Evolutionary conservation across 2,797 vertebrate species (phyloP), one percentile per base, ranked within the genome.

Genomic region (Rhinella marina): DNA sequence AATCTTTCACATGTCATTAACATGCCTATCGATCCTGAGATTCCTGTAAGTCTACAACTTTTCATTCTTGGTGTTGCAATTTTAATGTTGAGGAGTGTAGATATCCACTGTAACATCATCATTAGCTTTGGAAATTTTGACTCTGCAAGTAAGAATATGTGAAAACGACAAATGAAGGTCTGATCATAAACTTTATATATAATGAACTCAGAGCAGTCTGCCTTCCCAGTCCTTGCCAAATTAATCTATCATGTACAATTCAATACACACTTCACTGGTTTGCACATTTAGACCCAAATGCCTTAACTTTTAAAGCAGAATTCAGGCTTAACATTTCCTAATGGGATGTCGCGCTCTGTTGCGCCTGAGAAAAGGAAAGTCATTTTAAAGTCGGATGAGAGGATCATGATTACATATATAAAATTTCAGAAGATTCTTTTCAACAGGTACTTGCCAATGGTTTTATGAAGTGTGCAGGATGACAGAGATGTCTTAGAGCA

Each of bases 211-310:
- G 73, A 77, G 23, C 48, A 14, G 48, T 54, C 75, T 54, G 75
- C 75, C 23, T 77, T 77, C 75, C 79, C 19, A 3, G 7, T 62
- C 41, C 59, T 3, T 25, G 72, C 72, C 83, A 76, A 76, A 76
- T 85, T 76, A 85, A 85, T 76, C 29, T 76, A 61, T 76, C 70
- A 85, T 85, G 56, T 61, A 76, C 70, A 62, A 85, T 85, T 76
- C 83, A 32, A 25, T 23, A 62, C 41, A 76, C 54, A 73, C 72
- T 85, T 85, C 54, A n/a, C 75, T 61, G 72, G 21, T 76, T 85
- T 50, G 56, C 82, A 62, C 56, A 72, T 84, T 84, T 61, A 84
- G 56, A 84, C 82, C 48, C 70, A 75, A 84, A 84, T 57, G 82
- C 82, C 54, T 75, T 61, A 62, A 59, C 54, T 62, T 59, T 54